These are phyloP conservation scores for Chloroclystis v-ata DNA, from an alignment of 2,888 invertebrate genomes.

Conservation along the genomic window DNA sequence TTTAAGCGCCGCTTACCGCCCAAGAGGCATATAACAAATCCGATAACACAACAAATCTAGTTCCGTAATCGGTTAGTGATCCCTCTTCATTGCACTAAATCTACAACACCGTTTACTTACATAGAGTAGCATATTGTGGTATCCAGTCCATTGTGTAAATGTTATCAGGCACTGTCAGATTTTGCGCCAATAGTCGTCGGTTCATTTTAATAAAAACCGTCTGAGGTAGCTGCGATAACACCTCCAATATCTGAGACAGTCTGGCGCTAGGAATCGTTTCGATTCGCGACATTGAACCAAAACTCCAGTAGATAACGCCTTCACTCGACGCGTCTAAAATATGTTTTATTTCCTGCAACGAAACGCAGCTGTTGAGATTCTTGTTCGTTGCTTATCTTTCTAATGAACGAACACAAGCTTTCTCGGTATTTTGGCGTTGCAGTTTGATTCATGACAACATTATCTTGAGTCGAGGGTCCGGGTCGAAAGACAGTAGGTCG, in stretches of 20 bases:
- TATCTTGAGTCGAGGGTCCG: conserved; percentile 59
- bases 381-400: conserved; percentile 8
- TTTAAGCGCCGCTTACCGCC: too few species aligned
- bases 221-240: conserved; percentile 71
- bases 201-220: conserved; percentile 77
- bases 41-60: too few species aligned
- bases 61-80: too few species aligned
- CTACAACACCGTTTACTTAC: too few species aligned
- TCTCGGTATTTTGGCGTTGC: conserved; percentile 43
- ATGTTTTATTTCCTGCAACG: conserved; percentile 57
- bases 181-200: conserved; percentile 59
- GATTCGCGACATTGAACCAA: conserved; percentile 78
- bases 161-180: conserved; percentile 69
- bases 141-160: conserved; percentile 74
- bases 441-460: conserved; percentile 43
- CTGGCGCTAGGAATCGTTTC: conserved; percentile 72
- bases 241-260: conserved; percentile 67
- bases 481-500: conserved; percentile 50
- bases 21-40: too few species aligned
- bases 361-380: not conserved
- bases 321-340: conserved; percentile 64
- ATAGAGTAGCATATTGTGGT: conserved; percentile 75
- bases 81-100: too few species aligned
- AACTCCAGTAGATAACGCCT: conserved; percentile 78
- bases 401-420: conserved; percentile 16